Evolutionary conservation across 2,888 invertebrate genomes (phyloP).

Genomic region (Poecilobothrus nobilitatus): DNA sequence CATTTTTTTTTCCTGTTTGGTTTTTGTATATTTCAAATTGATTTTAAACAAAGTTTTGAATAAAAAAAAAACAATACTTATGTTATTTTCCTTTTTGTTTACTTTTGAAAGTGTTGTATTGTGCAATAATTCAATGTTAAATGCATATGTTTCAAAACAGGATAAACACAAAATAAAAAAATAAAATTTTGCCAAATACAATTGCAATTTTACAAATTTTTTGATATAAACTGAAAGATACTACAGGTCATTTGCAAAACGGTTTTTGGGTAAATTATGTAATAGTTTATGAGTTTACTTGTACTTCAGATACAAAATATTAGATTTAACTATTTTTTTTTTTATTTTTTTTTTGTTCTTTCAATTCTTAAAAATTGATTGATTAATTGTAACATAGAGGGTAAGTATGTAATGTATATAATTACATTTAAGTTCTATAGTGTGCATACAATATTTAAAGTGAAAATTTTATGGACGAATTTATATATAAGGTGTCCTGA

Average conservation of each 20-base stretch:
- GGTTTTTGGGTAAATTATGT: too few species aligned
- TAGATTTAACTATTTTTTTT: background rate
- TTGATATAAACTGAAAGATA: background rate
- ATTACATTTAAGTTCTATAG: background rate
- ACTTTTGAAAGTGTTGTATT: too few species aligned
- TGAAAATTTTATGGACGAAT: too few species aligned
- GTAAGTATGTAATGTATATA: background rate
- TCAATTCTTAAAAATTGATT: background rate
- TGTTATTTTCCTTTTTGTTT: too few species aligned
- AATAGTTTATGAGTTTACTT: background rate
- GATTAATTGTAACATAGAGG: background rate
- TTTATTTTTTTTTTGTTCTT: background rate
- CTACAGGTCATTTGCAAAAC: background rate
- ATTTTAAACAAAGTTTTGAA: too few species aligned
- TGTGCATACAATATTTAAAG: background rate
- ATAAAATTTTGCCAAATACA: background rate
- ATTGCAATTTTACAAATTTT: background rate
- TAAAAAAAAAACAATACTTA: too few species aligned
- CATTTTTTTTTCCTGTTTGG: too few species aligned
- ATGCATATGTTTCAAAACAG: background rate
- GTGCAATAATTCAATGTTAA: background rate
- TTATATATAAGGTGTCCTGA: background rate
- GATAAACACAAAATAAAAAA: background rate
- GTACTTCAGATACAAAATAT: background rate
- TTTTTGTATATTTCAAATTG: too few species aligned